Percentiles rank a stretch among this genome's conserved stretches.
These are phyloP conservation scores for Criorhina ranunculi DNA, from an alignment of 2,888 invertebrate genomes.

Conservation along the genomic window DNA sequence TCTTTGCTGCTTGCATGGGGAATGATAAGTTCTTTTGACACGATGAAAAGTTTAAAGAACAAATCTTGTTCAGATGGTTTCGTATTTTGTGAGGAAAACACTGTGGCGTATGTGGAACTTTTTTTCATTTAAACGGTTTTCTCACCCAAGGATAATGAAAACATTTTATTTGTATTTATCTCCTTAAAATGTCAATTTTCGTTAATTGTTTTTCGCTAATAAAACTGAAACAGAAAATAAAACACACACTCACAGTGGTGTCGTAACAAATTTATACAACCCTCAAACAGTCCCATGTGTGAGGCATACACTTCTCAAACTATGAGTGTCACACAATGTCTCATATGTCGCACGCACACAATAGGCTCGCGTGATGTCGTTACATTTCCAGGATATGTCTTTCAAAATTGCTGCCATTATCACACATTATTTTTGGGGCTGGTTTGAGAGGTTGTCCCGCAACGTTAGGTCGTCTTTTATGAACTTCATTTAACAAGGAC, in stretches of 20 bases:
- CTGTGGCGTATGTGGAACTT: slow-evolving; percentile 47
- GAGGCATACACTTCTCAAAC: neutral
- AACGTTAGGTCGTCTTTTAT: slow-evolving; percentile 21
- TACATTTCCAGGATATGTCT: slow-evolving; percentile 1
- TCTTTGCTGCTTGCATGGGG: slow-evolving; percentile 4
- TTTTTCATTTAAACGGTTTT: too few relatives aligned
- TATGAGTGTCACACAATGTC: slow-evolving; percentile 1
- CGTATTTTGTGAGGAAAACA: neutral
- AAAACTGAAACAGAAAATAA: slow-evolving; percentile 1
- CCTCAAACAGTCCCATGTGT: neutral
- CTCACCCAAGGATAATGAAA: too few relatives aligned
- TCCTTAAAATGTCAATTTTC: neutral
- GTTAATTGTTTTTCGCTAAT: neutral
- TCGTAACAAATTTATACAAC: slow-evolving; percentile 6
- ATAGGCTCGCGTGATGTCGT: slow-evolving; percentile 11
- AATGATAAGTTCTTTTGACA: slow-evolving; percentile 9
- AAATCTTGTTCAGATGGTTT: neutral
- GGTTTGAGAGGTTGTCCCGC: too few relatives aligned
- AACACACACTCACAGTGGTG: slow-evolving; percentile 12
- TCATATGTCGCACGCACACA: slow-evolving; percentile 8
- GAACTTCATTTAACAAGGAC: slow-evolving; percentile 34
- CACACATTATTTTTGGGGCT: neutral
- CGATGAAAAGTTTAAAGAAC: slow-evolving; percentile 19
- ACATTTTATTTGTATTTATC: neutral
- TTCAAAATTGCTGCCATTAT: slow-evolving; percentile 30